Percentiles rank a stretch among this genome's conserved stretches.
Evolutionary conservation across 2,113 vertebrate genomes (phyloP).

Genomic region (Raja brachyura): DNA sequence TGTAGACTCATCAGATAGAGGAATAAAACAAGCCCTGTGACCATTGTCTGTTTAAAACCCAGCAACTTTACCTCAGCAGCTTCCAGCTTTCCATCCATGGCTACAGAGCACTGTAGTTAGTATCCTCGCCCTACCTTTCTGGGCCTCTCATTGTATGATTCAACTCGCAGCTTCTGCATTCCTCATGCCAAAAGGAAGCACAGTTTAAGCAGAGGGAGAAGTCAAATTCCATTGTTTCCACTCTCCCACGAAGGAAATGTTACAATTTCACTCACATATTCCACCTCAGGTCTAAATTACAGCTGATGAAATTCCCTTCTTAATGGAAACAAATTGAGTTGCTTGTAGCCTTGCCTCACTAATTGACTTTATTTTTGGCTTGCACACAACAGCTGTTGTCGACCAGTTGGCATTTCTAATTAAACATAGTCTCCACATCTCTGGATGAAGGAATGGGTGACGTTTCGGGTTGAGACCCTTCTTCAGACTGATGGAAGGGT

Average conservation of each 20-base stretch:
- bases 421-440: not conserved
- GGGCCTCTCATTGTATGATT: not conserved
- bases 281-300: not conserved
- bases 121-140: not conserved
- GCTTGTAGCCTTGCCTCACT: too few species aligned
- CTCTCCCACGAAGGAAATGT: not conserved
- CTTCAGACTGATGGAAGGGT: too few species aligned
- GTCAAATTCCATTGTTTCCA: not conserved
- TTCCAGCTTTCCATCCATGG: not conserved
- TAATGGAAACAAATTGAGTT: not conserved
- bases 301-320: not conserved
- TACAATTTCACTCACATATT: not conserved
- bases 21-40: not conserved
- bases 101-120: not conserved
- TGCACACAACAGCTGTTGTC: not conserved
- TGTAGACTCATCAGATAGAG: not conserved
- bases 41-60: not conserved
- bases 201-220: not conserved
- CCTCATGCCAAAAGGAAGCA: not conserved
- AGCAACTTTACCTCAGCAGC: not conserved
- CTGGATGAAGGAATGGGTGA: too few species aligned
- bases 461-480: too few species aligned
- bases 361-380: not conserved
- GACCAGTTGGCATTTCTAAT: not conserved
- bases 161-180: not conserved